Conservation (phyloP, 2,113 vertebrate genomes). For the Chaetorhynchus papuensis region DNA sequence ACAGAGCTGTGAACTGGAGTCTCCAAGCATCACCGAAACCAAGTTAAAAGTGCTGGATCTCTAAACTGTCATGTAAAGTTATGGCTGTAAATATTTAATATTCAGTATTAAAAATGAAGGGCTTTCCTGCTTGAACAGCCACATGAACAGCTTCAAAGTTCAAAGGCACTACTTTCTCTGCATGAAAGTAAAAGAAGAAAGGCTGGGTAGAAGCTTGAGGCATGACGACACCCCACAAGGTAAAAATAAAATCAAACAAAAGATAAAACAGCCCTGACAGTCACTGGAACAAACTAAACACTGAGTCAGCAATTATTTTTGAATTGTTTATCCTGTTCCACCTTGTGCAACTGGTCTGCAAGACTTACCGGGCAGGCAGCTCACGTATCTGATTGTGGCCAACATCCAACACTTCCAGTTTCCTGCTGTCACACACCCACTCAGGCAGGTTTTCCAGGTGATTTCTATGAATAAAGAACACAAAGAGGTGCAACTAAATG, state of each 20-base stretch:
- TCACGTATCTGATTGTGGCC: slow-evolving; percentile 90
- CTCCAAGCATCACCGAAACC: neutral
- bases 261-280: slow-evolving; percentile 2
- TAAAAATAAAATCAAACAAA: slow-evolving; percentile 39
- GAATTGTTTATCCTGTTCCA: neutral
- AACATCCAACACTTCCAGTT: slow-evolving; percentile 91
- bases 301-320: slow-evolving; percentile 35
- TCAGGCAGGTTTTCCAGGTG: slow-evolving; percentile 87
- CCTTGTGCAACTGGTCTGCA: neutral
- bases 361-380: slow-evolving; percentile 87
- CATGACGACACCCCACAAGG: neutral
- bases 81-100: slow-evolving; percentile 38
- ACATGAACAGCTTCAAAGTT: neutral
- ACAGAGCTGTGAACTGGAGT: neutral
- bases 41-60: neutral
- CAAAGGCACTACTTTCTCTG: slow-evolving; percentile 6
- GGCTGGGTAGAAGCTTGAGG: neutral
- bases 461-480: slow-evolving; percentile 78
- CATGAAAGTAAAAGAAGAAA: slow-evolving; percentile 40
- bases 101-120: slow-evolving; percentile 27
- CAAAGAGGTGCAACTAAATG: neutral
- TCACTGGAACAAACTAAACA: slow-evolving; percentile 36
- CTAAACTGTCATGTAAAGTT: neutral
- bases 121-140: neutral
- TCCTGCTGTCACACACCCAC: slow-evolving; percentile 92